These are phyloP conservation scores for Anguilla marmorata DNA, from an alignment of 2,797 vertebrate species.

Conservation along the genomic window DNA sequence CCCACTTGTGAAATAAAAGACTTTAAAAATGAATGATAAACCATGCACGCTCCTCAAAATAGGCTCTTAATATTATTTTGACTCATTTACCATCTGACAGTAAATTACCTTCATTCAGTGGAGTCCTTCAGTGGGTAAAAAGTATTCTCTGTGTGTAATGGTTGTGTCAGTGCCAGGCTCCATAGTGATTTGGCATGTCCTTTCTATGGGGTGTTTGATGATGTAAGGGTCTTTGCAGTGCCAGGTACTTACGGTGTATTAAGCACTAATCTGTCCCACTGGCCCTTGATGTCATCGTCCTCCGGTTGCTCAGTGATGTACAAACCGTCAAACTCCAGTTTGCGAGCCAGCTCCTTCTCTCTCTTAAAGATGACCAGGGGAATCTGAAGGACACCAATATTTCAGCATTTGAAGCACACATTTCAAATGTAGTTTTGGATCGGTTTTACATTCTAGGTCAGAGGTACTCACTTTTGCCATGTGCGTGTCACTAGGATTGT, in stretches of 20 bases:
- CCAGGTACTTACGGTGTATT: conserved; percentile 82
- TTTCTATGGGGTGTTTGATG: too few species aligned
- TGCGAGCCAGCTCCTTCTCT: conserved; percentile 92
- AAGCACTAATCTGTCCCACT: conserved; percentile 91
- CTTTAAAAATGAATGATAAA: background rate
- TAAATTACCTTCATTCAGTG: too few species aligned
- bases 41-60: too few species aligned
- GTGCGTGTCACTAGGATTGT: background rate
- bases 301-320: conserved; percentile 94
- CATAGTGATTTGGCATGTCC: background rate
- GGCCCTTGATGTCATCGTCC: conserved; percentile 92
- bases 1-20: background rate
- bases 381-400: conserved; percentile 66
- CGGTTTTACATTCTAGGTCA: background rate
- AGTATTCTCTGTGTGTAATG: too few species aligned
- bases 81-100: too few species aligned
- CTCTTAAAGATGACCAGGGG: conserved; percentile 92
- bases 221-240: background rate
- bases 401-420: background rate
- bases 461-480: background rate
- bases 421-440: background rate
- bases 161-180: too few species aligned
- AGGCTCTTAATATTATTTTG: too few species aligned
- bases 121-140: too few species aligned
- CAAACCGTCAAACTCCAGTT: conserved; percentile 90